phyloP scores from a whole-genome alignment of 2,113 vertebrate genomes.

The Ophiodon elongatus region DNA sequence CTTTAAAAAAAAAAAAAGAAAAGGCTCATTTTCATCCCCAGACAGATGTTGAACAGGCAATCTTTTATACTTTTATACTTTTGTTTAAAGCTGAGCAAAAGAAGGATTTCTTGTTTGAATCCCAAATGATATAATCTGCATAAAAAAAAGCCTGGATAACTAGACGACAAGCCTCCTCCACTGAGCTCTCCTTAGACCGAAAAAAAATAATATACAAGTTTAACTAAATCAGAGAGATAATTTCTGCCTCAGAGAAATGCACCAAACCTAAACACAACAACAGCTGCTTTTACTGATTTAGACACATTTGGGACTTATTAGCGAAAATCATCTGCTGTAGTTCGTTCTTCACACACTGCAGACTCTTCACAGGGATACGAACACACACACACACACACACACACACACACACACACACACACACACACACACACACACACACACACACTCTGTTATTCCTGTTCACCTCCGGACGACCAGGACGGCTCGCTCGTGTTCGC shows the following conservation, averaged over 20 bases:
- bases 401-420: slow-evolving; percentile 30
- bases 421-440: too few relatives aligned
- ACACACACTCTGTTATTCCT: slow-evolving; percentile 15
- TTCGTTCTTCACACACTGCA: slow-evolving; percentile 57
- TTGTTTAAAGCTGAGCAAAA: slow-evolving; percentile 3
- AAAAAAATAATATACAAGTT: slow-evolving; percentile 17
- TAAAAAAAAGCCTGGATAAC: neutral
- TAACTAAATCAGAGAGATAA: slow-evolving; percentile 40
- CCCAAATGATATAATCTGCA: slow-evolving; percentile 1
- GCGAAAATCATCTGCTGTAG: slow-evolving; percentile 54
- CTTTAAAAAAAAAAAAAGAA: neutral
- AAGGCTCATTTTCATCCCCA: neutral
- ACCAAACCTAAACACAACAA: slow-evolving; percentile 34
- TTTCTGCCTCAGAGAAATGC: slow-evolving; percentile 51
- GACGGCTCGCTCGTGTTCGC: slow-evolving; percentile 28
- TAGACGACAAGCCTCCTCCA: neutral
- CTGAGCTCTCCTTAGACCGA: slow-evolving; percentile 26
- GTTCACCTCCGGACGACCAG: slow-evolving; percentile 15
- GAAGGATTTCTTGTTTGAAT: neutral
- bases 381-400: neutral
- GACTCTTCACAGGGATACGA: slow-evolving; percentile 17
- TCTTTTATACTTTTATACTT: neutral
- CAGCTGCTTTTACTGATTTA: slow-evolving; percentile 57
- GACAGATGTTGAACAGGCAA: neutral
- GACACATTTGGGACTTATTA: slow-evolving; percentile 63